Evolutionary conservation across 2,797 vertebrate genomes (phyloP).

Genomic region (Chelon auratus): DNA sequence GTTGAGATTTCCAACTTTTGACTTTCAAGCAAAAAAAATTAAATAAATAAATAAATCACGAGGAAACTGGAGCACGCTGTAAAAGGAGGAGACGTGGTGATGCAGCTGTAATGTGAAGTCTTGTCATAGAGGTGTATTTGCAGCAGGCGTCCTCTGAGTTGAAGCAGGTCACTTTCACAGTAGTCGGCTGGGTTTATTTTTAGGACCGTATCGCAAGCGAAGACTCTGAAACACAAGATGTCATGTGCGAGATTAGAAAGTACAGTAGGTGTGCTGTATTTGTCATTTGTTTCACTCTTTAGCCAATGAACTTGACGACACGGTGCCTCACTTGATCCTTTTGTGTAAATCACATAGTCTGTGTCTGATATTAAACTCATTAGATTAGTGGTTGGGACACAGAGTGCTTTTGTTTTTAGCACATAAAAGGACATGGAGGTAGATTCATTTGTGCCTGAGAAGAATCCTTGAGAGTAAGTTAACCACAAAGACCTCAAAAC

Average conservation of each 20-base stretch:
- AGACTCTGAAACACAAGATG: slow-evolving; percentile 5
- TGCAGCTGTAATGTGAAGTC: background rate
- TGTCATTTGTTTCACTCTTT: no score
- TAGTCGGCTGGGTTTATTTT: background rate
- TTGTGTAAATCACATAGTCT: no score
- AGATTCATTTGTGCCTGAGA: no score
- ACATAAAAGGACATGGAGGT: no score
- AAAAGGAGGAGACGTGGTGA: background rate
- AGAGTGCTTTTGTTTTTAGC: no score
- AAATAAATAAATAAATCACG: background rate
- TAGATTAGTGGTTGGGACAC: no score
- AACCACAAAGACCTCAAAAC: no score
- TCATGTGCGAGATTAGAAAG: background rate
- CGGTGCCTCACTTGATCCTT: no score
- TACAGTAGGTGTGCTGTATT: no score
- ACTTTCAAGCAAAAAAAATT: background rate
- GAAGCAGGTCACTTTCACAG: slow-evolving; percentile 47
- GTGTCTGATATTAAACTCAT: no score
- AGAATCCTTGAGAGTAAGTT: no score
- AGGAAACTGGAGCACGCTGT: slow-evolving; percentile 12
- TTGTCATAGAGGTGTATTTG: slow-evolving; percentile 15
- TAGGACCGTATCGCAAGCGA: background rate
- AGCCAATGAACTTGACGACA: no score
- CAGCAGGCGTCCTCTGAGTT: slow-evolving; percentile 22
- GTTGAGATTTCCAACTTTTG: slow-evolving; percentile 7